These are phyloP conservation scores for Cuculus canorus DNA, from an alignment of 2,797 vertebrate species.

Conservation along the genomic window DNA sequence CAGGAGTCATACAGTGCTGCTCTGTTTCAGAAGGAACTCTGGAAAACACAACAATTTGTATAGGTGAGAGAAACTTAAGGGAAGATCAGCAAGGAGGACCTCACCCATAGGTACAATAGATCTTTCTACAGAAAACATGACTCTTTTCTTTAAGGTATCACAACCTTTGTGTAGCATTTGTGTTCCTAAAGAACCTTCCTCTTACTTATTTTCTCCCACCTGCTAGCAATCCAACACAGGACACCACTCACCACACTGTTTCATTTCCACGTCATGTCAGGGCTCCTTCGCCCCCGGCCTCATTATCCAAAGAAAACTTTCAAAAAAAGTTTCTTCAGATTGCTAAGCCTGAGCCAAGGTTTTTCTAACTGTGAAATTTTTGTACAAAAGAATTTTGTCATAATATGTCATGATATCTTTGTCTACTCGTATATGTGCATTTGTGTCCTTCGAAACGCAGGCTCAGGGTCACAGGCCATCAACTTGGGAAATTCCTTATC, in stretches of 20 bases:
- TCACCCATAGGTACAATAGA: background rate
- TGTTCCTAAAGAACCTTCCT: background rate
- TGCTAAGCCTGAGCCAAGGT: background rate
- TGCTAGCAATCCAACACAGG: background rate
- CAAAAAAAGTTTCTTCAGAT: background rate
- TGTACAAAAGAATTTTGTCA: background rate
- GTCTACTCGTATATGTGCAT: accelerated
- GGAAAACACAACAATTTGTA: background rate
- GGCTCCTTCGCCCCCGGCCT: background rate
- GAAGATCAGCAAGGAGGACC: background rate
- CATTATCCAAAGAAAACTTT: background rate
- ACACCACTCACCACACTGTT: background rate
- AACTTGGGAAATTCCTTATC: background rate
- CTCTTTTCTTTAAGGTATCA: background rate
- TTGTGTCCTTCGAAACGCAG: background rate
- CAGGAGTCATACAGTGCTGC: background rate
- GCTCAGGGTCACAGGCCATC: background rate
- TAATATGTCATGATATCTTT: background rate
- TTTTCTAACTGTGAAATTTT: background rate
- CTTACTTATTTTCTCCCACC: background rate
- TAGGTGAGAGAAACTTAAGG: background rate
- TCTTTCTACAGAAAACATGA: background rate
- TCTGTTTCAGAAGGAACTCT: background rate
- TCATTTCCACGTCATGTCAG: background rate
- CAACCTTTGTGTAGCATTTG: background rate